Percentiles rank a stretch among this genome's conserved stretches.
phyloP scores from a whole-genome alignment of 2,113 vertebrate genomes.

The Recurvirostra avosetta region DNA sequence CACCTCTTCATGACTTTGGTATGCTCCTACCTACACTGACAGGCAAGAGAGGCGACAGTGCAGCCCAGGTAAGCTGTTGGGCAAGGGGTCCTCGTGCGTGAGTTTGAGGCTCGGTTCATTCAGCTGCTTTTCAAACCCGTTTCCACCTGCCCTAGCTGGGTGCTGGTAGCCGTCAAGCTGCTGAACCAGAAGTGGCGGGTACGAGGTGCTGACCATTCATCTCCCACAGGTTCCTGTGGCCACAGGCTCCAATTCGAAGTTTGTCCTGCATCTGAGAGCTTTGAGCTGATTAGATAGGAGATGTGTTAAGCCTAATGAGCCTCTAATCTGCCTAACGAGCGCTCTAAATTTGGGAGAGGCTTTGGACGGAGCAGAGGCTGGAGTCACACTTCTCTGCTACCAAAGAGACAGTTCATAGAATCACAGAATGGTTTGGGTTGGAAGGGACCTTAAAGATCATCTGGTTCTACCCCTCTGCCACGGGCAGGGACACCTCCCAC shows the following conservation, averaged over 20 bases:
- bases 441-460: no score
- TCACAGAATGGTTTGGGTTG: no score
- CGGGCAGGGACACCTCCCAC: no score
- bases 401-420: no score
- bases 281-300: neutral
- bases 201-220: neutral
- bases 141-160: neutral
- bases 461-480: no score
- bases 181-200: neutral
- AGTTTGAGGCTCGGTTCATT: neutral
- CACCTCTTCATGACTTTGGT: neutral
- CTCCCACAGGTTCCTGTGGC: neutral
- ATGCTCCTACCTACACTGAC: neutral
- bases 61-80: neutral
- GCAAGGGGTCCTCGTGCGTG: neutral
- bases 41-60: neutral
- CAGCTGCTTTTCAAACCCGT: neutral
- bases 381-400: rapidly evolving
- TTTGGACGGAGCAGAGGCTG: neutral
- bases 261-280: neutral
- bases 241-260: no score
- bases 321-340: neutral
- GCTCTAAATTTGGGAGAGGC: neutral
- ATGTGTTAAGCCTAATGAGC: no score
- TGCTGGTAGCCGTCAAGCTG: neutral